Base-by-base conservation (phyloP, 1,140 invertebrate species). In the Drosophila sproati region DNA sequence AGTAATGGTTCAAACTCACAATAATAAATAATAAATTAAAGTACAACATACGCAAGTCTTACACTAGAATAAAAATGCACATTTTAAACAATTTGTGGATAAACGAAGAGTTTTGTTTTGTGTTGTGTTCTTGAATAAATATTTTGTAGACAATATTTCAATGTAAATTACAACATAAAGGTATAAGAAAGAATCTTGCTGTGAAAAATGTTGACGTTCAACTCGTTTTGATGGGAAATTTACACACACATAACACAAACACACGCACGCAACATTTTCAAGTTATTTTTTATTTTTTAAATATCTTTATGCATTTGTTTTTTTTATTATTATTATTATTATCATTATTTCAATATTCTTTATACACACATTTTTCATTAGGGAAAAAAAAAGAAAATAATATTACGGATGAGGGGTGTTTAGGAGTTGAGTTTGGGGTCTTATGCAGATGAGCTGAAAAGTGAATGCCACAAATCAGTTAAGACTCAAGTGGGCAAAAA, bases 81-180 rank as follows among this genome's bases (percentile, higher is more conserved):
- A 78, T 72, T 85, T 74, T 47, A 72, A 88, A 80, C 76, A 47
- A 35, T 80, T 77, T 71, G 56, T 35, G 70, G 68, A 69, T 77
- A 70, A 86, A 75, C 62, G 51, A 76, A 75, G 54, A 64, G 77
- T 85, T 80, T 64, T 73, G 62, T 77, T 50, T 62, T 63, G 50
- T 74, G 71, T 63, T 64, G 61, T 77, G 68, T 80, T 80, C 69
- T 89, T 80, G 74, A 80, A 88, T 88, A 88, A 88, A 88, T 88
- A 88, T 87, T 70, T 67, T 82, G 63, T 51, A 34, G 83, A 88
- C 85, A 89, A 76, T 83, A 89, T 88, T 88, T 77, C 61, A 71
- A 73, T 63, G 66, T 87, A 87, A 88, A 88, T 80, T 87, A 87
- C 78, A 88, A 89, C 85, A 87, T 89, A 89, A 80, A 85, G 57